Percentiles rank a stretch among this genome's conserved stretches.
These are phyloP conservation scores for Kryphioiulus occultus DNA, from an alignment of 2,888 invertebrate genomes.

Conservation along the genomic window DNA sequence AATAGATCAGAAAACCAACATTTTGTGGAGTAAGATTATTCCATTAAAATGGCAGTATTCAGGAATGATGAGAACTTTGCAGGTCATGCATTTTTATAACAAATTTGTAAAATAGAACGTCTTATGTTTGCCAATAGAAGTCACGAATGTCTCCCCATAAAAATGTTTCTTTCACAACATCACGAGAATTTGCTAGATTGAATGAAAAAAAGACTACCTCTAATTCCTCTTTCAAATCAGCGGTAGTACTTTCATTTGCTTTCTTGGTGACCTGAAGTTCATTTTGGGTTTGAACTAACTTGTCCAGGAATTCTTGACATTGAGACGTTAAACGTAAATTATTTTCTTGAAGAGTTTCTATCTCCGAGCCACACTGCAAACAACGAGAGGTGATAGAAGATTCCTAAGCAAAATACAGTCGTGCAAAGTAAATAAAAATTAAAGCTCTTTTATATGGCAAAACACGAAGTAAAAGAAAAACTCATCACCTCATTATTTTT, in stretches of 20 bases:
- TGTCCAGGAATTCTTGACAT: neutral
- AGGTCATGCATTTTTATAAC: too few relatives aligned
- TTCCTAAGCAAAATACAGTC: neutral
- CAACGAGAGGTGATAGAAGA: neutral
- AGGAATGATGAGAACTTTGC: too few relatives aligned
- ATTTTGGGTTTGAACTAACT: neutral
- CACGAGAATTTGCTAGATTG: too few relatives aligned
- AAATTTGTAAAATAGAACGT: too few relatives aligned
- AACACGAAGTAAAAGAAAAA: neutral
- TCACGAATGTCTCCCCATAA: too few relatives aligned
- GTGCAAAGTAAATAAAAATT: neutral
- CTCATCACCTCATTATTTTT: neutral
- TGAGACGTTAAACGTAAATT: neutral
- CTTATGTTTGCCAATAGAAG: too few relatives aligned
- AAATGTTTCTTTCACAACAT: too few relatives aligned
- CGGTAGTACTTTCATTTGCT: neutral
- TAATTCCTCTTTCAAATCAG: neutral
- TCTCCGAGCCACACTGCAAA: neutral
- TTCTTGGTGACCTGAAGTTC: slow-evolving; percentile 16
- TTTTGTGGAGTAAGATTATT: too few relatives aligned
- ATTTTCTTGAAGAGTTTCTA: neutral
- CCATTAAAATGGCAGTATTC: too few relatives aligned
- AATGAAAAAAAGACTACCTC: neutral
- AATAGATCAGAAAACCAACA: too few relatives aligned
- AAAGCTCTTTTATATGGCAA: neutral